phyloP scores from a whole-genome alignment of 2,797 vertebrate species.

The Betta splendens region DNA sequence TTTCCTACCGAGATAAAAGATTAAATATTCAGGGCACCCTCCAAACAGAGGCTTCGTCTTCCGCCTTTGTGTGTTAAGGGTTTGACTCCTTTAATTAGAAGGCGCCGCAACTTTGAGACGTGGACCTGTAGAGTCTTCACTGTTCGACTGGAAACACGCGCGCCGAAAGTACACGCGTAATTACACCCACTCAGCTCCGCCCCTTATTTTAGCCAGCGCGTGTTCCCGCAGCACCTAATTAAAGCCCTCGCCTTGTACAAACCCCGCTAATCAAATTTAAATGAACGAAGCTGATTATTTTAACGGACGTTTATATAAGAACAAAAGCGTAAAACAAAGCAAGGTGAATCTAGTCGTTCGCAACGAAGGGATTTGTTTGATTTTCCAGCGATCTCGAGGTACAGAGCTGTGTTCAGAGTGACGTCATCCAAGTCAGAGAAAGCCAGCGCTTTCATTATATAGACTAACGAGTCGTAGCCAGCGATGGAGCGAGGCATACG shows the following conservation, averaged over 20 bases:
- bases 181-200: not conserved
- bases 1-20: conserved; percentile 37
- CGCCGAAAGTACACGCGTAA: conserved; percentile 22
- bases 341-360: no score
- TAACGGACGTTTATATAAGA: no score
- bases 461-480: no score
- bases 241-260: not conserved
- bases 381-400: no score
- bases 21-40: conserved; percentile 25
- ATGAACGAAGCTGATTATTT: no score
- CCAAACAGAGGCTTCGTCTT: conserved; percentile 24
- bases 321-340: no score
- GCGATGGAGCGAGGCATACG: no score
- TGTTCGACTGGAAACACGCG: conserved; percentile 22
- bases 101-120: conserved; percentile 2
- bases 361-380: no score
- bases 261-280: not conserved
- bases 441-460: no score
- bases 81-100: conserved; percentile 16
- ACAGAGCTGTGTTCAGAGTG: no score
- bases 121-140: conserved; percentile 17
- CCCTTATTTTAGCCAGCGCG: conserved; percentile 10
- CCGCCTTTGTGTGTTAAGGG: not conserved
- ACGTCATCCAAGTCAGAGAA: no score
- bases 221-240: conserved; percentile 8